phyloP scores from a whole-genome alignment of 1,140 invertebrate species.

The Drosophila pachea region DNA sequence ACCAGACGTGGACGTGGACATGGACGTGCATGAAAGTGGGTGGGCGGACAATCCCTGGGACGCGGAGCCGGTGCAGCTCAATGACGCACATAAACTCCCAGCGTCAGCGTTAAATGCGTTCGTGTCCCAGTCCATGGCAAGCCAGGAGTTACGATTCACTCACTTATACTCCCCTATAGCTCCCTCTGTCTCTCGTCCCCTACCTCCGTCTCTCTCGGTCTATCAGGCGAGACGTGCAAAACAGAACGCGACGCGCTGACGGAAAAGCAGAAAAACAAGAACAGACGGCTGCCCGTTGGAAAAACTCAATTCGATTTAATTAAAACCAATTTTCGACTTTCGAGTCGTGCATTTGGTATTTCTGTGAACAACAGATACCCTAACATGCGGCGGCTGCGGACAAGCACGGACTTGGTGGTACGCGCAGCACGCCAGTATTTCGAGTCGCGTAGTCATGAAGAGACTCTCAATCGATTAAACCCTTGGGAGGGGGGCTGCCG shows the following conservation, averaged over 20 bases:
- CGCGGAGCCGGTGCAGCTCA: conserved; percentile 25
- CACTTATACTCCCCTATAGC: conserved; percentile 24
- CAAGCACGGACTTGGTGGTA: neutral
- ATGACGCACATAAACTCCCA: conserved; percentile 70
- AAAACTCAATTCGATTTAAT: conserved; percentile 77
- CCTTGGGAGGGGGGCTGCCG: no score
- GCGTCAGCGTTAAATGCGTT: conserved; percentile 73
- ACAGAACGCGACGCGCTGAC: conserved; percentile 26
- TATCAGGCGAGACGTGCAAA: conserved; percentile 49
- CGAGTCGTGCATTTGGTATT: conserved; percentile 25
- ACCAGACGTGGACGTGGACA: conserved; percentile 5
- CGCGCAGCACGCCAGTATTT: no score
- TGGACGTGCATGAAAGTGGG: conserved; percentile 1
- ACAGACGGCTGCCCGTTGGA: conserved; percentile 19
- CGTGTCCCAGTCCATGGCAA: conserved; percentile 58
- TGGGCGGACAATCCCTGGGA: neutral
- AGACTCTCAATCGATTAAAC: no score
- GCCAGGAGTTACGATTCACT: conserved; percentile 51
- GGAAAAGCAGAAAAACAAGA: conserved; percentile 48
- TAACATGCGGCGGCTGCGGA: neutral
- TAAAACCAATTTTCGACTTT: conserved; percentile 77
- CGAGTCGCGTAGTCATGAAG: no score
- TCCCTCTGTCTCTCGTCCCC: neutral
- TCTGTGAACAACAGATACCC: conserved; percentile 24
- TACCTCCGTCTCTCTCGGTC: neutral